Conservation (phyloP, 2,113 vertebrate genomes). For the Melospiza georgiana region DNA sequence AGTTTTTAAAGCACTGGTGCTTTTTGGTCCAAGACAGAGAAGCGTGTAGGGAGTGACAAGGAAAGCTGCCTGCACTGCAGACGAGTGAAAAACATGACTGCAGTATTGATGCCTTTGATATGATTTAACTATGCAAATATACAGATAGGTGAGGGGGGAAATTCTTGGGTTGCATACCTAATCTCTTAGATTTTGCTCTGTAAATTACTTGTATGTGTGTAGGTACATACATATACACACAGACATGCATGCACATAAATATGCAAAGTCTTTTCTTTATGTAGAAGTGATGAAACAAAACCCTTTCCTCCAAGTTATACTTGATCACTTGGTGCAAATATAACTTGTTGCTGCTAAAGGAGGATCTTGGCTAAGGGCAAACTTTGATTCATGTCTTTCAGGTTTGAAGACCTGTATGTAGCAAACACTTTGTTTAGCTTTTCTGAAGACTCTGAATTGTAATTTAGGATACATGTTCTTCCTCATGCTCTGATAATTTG, state of each 20-base stretch:
- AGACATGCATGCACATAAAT: constrained; percentile 32
- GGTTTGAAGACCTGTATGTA: constrained; percentile 22
- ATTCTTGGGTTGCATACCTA: constrained; percentile 18
- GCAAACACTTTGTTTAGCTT: constrained; percentile 1
- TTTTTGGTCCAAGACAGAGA: constrained; percentile 24
- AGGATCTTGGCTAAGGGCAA: constrained; percentile 6
- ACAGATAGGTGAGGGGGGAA: constrained; percentile 36
- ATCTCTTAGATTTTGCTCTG: constrained; percentile 8
- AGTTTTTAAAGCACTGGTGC: constrained; percentile 38
- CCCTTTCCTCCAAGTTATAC: constrained; percentile 22
- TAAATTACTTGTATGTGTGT: neutral
- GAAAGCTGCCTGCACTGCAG: constrained; percentile 1
- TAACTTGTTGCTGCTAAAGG: constrained; percentile 36
- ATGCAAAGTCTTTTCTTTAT: constrained; percentile 41
- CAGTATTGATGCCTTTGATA: constrained; percentile 53
- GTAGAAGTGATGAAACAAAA: constrained; percentile 57
- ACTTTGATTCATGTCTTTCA: constrained; percentile 1
- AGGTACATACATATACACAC: constrained; percentile 11
- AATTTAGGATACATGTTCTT: neutral
- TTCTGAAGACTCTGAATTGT: constrained; percentile 15
- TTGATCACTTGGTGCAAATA: constrained; percentile 22
- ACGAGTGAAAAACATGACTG: constrained; percentile 20
- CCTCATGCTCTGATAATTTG: neutral
- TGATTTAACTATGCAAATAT: constrained; percentile 37
- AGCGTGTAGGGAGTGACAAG: neutral